Evolutionary conservation across 2,797 vertebrate genomes (phyloP).

Genomic region (Rhinichthys osculus): DNA sequence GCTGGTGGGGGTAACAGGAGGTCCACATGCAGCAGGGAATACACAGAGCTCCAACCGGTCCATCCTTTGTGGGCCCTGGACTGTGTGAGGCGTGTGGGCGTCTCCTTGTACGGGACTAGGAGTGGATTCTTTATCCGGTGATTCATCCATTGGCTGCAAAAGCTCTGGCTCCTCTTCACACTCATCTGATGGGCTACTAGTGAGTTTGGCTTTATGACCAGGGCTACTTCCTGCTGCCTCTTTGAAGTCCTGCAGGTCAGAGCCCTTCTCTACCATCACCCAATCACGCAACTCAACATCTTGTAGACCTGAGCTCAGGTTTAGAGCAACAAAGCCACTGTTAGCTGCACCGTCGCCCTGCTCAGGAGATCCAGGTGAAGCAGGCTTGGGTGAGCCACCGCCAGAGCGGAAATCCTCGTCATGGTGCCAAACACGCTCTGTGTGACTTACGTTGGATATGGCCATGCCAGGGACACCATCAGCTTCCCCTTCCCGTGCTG

Average conservation of each 20-base stretch:
- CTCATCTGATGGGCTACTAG: slow-evolving; percentile 90
- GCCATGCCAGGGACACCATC: slow-evolving; percentile 61
- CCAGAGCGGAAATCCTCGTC: slow-evolving; percentile 91
- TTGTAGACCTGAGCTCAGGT: slow-evolving; percentile 91
- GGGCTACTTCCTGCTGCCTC: slow-evolving; percentile 79
- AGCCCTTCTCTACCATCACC: slow-evolving; percentile 94
- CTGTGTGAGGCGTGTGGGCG: slow-evolving; percentile 62
- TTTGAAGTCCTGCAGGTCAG: slow-evolving; percentile 82
- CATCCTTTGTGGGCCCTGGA: slow-evolving; percentile 72
- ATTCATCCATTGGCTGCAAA: slow-evolving; percentile 70
- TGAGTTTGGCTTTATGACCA: slow-evolving; percentile 81
- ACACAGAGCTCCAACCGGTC: slow-evolving; percentile 87
- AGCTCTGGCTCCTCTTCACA: slow-evolving; percentile 82
- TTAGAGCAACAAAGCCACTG: slow-evolving; percentile 93
- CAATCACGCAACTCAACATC: slow-evolving; percentile 94
- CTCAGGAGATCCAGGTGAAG: slow-evolving; percentile 86
- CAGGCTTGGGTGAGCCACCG: slow-evolving; percentile 81
- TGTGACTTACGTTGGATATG: slow-evolving; percentile 62
- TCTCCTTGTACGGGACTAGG: slow-evolving; percentile 64
- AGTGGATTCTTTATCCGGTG: slow-evolving; percentile 73
- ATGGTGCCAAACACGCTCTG: slow-evolving; percentile 90
- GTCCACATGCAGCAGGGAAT: slow-evolving; percentile 80
- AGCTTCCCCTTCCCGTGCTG: slow-evolving; percentile 56
- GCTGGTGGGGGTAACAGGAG: slow-evolving; percentile 89
- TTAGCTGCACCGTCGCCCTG: slow-evolving; percentile 87